Conservation (phyloP, 2,113 vertebrate species). For the Charadrius vociferus region DNA sequence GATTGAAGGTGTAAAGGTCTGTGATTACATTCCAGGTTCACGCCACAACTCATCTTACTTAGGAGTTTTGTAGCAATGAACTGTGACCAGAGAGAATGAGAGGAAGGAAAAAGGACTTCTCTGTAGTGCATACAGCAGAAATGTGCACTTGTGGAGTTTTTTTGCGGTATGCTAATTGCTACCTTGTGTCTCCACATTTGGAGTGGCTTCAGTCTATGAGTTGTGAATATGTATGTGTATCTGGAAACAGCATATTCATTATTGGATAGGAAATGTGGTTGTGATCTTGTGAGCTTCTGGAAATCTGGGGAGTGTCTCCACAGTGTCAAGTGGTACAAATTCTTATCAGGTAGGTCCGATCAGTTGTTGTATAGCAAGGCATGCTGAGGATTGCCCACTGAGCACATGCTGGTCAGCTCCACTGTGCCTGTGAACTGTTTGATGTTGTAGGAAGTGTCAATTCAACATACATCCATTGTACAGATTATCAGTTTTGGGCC, state of each 20-base stretch:
- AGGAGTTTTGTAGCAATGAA: constrained; percentile 15
- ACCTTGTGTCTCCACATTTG: not conserved
- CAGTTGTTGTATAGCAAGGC: not conserved
- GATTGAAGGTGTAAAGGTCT: constrained; percentile 34
- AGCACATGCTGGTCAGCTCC: not conserved
- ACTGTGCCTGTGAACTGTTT: not conserved
- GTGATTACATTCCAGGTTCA: constrained; percentile 41
- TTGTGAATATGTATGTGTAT: not conserved
- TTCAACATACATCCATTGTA: not conserved
- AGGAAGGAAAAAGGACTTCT: not conserved
- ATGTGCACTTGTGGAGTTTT: not conserved
- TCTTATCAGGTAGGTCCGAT: not conserved
- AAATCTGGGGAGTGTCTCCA: not conserved
- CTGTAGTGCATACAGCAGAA: not conserved
- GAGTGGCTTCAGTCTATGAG: not conserved
- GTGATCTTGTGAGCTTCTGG: not conserved
- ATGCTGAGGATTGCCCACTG: not conserved
- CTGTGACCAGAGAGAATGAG: constrained; percentile 24
- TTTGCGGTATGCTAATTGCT: not conserved
- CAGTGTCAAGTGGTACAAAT: not conserved
- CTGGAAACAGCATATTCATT: not conserved
- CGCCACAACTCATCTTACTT: constrained; percentile 14
- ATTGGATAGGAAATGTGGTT: not conserved
- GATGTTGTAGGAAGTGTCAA: not conserved
- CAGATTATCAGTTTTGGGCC: not conserved